Evolutionary conservation across 37 sponge, comb jelly and placozoan genomes (phyloP).

Genomic region (Oopsacas minuta): DNA sequence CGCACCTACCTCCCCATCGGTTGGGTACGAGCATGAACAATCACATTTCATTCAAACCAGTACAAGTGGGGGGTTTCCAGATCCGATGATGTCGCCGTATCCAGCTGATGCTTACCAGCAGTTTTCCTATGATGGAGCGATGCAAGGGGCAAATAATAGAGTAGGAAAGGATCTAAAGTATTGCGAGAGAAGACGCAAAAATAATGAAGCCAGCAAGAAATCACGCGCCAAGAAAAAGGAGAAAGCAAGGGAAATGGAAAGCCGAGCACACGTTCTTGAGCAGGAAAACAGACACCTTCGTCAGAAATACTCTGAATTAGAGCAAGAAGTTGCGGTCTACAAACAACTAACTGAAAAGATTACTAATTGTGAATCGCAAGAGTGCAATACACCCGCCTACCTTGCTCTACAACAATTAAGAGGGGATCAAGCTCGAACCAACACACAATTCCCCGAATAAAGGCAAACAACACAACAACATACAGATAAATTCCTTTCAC

Average conservation of each 20-base stretch:
- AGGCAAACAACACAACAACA: neutral
- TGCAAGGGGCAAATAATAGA: neutral
- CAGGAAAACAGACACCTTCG: neutral
- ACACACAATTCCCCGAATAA: neutral
- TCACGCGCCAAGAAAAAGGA: constrained; percentile 17
- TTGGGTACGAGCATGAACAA: neutral
- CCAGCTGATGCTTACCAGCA: neutral
- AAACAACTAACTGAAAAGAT: neutral
- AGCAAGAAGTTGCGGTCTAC: neutral
- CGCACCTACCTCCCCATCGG: neutral
- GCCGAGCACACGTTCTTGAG: neutral
- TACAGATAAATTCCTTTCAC: neutral
- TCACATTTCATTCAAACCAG: neutral
- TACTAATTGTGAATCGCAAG: neutral
- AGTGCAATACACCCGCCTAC: neutral
- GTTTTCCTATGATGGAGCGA: neutral
- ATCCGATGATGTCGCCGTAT: neutral
- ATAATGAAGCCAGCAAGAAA: constrained; percentile 15
- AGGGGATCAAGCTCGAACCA: neutral
- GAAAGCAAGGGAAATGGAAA: constrained; percentile 12
- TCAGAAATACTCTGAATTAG: neutral
- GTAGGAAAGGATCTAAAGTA: neutral
- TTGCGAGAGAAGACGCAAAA: neutral
- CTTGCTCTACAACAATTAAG: neutral
- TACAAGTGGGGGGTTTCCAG: neutral